Conservation (phyloP, 1,140 invertebrate species). For the Drosophila nigrodunni region DNA sequence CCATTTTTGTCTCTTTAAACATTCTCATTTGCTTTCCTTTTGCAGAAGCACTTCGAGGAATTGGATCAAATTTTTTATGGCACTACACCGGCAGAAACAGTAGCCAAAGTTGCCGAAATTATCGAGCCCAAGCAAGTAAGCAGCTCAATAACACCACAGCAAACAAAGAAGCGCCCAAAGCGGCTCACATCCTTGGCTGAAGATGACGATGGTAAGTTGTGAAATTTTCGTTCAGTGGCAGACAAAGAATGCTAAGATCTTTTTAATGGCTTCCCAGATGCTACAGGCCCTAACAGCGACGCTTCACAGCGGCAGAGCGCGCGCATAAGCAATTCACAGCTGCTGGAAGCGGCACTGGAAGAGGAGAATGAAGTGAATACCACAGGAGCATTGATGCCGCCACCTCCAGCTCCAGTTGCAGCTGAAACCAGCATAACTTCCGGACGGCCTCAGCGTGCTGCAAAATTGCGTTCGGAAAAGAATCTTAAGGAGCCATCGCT, state of each 20-base stretch:
- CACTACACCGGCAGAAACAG: neutral
- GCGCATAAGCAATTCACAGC: conserved; percentile 65
- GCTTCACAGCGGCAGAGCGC: conserved; percentile 21
- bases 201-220: conserved; percentile 52
- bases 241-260: neutral
- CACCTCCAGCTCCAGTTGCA: conserved; percentile 47
- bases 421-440: conserved; percentile 52
- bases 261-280: neutral
- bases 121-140: conserved; percentile 1
- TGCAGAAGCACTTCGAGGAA: conserved; percentile 60
- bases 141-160: conserved; percentile 66
- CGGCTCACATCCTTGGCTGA: conserved; percentile 62
- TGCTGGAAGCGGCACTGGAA: conserved; percentile 54
- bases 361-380: conserved; percentile 51
- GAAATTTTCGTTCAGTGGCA: neutral
- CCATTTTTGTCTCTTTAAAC: neutral
- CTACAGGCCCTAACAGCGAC: conserved; percentile 3
- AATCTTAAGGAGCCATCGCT: conserved; percentile 66
- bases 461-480: conserved; percentile 69
- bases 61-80: conserved; percentile 66
- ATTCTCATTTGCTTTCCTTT: neutral
- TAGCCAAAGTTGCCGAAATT: conserved; percentile 8
- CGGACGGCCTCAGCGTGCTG: conserved; percentile 68
- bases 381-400: conserved; percentile 67
- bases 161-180: conserved; percentile 75